Evolutionary conservation across 2,888 invertebrate species (phyloP), one percentile per base, ranked within the genome.

Genomic region (Himalopsyche japonica): DNA sequence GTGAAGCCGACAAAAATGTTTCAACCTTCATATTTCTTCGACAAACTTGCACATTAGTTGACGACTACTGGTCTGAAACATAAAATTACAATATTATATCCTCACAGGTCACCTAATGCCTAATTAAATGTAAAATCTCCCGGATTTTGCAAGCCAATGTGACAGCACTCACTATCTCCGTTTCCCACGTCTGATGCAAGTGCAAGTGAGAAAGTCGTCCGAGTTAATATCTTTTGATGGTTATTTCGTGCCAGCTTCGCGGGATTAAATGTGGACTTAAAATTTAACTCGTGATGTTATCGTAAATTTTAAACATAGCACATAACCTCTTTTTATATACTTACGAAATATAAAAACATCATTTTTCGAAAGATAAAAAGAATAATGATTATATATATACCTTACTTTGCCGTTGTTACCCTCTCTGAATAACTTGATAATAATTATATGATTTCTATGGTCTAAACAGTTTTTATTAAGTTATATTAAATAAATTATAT

Each of bases 61-160:
- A 15, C 12, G 4, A 70, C 5, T 5, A 4, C 70, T 70, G 70
- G 8, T 70, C 6, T 27, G 0, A 27, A 70, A 70, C 70, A 30
- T 70, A 70, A 70, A 70, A 30, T 70, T 70, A 70, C 30, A 70
- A 70, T 70, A 70, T 70, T 70, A 70, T 70, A 70, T 30, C 12
- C 70, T 70, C 70, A 30, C 70, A 70, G 70, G 70, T 70, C 70
- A 70, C 70, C 30, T 30, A 77, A 34, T 77, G 77, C 77, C 77
- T 77, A 77, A 77, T 77, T 77, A 77, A 77, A 77, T 43, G 77
- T 77, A 77, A 77, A 77, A 77, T 77, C 43, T 77, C 24, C 37
- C 34, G 77, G 24, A 77, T 77, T 77, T 34, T 27, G 34, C 77
- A 15, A 32, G 20, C 5, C 4, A 27, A 37, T 20, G 10, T 10